Conservation (phyloP, 2,797 vertebrate species). For the Pogonophryne albipinna region DNA sequence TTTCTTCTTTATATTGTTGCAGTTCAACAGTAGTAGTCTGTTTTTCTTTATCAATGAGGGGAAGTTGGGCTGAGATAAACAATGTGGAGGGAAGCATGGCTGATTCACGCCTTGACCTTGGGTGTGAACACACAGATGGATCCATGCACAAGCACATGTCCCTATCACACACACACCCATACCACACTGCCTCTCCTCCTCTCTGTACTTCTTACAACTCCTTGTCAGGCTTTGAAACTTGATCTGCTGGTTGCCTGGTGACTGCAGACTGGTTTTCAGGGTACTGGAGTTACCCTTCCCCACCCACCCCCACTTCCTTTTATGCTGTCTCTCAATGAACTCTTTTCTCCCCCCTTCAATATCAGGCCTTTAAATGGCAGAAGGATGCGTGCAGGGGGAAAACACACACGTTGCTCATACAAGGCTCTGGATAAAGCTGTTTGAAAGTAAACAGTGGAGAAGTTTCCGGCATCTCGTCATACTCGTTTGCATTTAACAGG, state of each 20-base stretch:
- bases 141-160: constrained; percentile 27
- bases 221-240: constrained; percentile 85
- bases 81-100: constrained; percentile 13
- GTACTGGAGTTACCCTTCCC: constrained; percentile 59
- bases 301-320: constrained; percentile 69
- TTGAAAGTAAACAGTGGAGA: constrained; percentile 76
- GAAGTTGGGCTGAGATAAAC: constrained; percentile 41
- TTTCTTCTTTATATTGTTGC: constrained; percentile 8
- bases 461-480: constrained; percentile 35
- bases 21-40: constrained; percentile 24
- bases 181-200: constrained; percentile 43
- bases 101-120: constrained; percentile 40
- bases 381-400: constrained; percentile 62
- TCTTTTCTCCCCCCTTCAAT: constrained; percentile 71
- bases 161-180: constrained; percentile 24
- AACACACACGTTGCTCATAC: constrained; percentile 73
- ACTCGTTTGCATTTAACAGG: constrained; percentile 17
- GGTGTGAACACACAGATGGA: constrained; percentile 48
- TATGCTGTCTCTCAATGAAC: constrained; percentile 81
- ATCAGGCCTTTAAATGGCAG: constrained; percentile 77
- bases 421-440: constrained; percentile 56
- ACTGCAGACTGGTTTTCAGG: constrained; percentile 77
- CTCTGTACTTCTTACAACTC: constrained; percentile 78
- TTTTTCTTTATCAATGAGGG: constrained; percentile 45
- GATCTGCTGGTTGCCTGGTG: constrained; percentile 86